These are phyloP conservation scores for Sinocyclocheilus grahami DNA, from an alignment of 2,113 vertebrate species.

Conservation along the genomic window DNA sequence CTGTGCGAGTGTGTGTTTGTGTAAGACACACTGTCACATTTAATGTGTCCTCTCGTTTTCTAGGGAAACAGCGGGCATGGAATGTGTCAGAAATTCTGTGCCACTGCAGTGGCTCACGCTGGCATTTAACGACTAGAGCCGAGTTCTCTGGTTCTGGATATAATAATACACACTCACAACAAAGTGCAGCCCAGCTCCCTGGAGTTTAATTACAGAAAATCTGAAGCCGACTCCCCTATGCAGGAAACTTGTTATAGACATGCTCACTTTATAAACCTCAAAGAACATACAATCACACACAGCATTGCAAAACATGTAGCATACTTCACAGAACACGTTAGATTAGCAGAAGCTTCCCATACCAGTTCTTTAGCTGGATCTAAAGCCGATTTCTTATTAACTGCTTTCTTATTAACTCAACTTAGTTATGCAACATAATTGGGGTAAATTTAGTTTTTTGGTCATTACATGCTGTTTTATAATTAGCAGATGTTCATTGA, in stretches of 20 bases:
- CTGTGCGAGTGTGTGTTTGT: conserved; percentile 24
- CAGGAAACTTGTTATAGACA: conserved; percentile 9
- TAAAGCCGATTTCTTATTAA: not conserved
- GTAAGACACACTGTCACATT: conserved; percentile 29
- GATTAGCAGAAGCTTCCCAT: not conserved
- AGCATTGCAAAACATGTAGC: not conserved
- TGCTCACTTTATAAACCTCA: conserved; percentile 9
- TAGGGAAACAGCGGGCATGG: not conserved
- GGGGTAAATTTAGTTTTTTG: not conserved
- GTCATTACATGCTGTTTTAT: not conserved
- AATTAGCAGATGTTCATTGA: not conserved
- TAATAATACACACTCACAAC: conserved; percentile 22
- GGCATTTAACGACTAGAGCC: conserved; percentile 16
- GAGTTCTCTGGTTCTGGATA: conserved; percentile 28
- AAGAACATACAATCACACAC: not conserved
- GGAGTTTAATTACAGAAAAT: conserved; percentile 45
- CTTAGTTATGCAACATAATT: not conserved
- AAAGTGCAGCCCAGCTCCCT: conserved; percentile 19
- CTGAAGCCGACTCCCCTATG: conserved; percentile 13
- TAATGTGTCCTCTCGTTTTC: conserved; percentile 20
- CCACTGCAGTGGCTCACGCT: conserved; percentile 17
- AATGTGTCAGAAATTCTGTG: conserved; percentile 39
- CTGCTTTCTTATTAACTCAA: not conserved
- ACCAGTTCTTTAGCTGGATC: not conserved
- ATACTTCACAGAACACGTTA: not conserved